Evolutionary conservation across 1,140 invertebrate genomes (phyloP).

Genomic region (Microplitis mediator): DNA sequence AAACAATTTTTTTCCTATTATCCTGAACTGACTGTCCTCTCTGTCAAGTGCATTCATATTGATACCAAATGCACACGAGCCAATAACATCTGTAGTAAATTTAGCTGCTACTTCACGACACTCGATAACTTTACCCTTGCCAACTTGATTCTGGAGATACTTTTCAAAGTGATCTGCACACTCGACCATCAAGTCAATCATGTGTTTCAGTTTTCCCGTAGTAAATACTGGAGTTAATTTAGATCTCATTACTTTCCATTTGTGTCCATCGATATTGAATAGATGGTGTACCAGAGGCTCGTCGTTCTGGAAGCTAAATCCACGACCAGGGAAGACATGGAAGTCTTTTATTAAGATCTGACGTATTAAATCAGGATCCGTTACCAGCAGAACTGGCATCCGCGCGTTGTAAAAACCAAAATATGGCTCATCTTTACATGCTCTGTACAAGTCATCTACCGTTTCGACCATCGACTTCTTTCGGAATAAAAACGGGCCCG

Average conservation of each 20-base stretch:
- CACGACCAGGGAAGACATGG: conserved; percentile 60
- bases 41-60: conserved; percentile 61
- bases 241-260: conserved; percentile 48
- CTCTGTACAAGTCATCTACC: conserved; percentile 32
- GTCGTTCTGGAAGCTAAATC: conserved; percentile 24
- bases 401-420: conserved; percentile 47
- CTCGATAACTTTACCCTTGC: conserved; percentile 31
- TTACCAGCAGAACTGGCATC: conserved; percentile 60
- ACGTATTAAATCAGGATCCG: conserved; percentile 68
- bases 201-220: conserved; percentile 53
- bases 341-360: conserved; percentile 68
- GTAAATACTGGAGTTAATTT: conserved; percentile 57
- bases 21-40: conserved; percentile 49
- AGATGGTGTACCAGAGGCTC: conserved; percentile 43
- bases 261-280: conserved; percentile 52
- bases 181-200: conserved; percentile 46
- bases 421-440: conserved; percentile 32
- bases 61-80: conserved; percentile 66
- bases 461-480: conserved; percentile 28
- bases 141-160: conserved; percentile 26
- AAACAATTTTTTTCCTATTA: conserved; percentile 47
- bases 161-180: conserved; percentile 37
- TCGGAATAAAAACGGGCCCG: conserved; percentile 20
- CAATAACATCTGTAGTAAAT: conserved; percentile 64
- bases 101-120: conserved; percentile 46